Percentiles rank a stretch among this genome's conserved stretches.
phyloP scores from a whole-genome alignment of 2,888 invertebrate species.

The Bembecia ichneumoniformis region DNA sequence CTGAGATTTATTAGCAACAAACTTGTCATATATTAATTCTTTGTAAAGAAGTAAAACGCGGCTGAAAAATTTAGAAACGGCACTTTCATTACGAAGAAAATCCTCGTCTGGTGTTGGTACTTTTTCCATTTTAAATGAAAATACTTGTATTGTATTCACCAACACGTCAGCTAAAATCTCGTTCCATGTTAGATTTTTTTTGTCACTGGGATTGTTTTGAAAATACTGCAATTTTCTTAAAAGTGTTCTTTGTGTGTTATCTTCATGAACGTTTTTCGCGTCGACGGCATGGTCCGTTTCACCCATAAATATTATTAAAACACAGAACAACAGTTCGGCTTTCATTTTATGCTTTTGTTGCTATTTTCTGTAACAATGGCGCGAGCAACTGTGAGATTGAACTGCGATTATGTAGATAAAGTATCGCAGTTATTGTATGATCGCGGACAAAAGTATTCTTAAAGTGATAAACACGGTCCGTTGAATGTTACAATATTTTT shows the following conservation, averaged over 20 bases:
- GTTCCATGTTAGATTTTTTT: slow-evolving; percentile 45
- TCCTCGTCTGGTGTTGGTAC: slow-evolving; percentile 13
- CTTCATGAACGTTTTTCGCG: slow-evolving; percentile 20
- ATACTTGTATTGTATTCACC: slow-evolving; percentile 45
- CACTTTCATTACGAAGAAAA: slow-evolving; percentile 14
- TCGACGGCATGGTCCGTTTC: slow-evolving; percentile 26
- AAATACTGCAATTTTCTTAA: slow-evolving; percentile 52
- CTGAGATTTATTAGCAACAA: slow-evolving; percentile 6
- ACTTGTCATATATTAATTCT: slow-evolving; percentile 36
- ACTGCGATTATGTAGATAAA: slow-evolving; percentile 40
- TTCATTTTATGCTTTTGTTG: slow-evolving; percentile 36
- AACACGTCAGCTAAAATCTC: slow-evolving; percentile 50
- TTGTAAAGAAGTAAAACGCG: slow-evolving; percentile 38
- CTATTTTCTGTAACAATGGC: slow-evolving; percentile 35
- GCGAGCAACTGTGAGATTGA: slow-evolving; percentile 43
- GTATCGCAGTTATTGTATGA: slow-evolving; percentile 33
- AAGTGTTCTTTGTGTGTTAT: slow-evolving; percentile 35
- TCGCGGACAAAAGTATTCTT: slow-evolving; percentile 15
- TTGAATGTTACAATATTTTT: neutral
- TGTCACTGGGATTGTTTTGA: slow-evolving; percentile 22
- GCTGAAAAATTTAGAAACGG: slow-evolving; percentile 32
- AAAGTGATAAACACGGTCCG: neutral
- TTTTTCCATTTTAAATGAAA: slow-evolving; percentile 27
- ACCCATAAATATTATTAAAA: slow-evolving; percentile 35
- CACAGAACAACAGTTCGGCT: slow-evolving; percentile 27